A percentile compares a stretch with the other conserved stretches of the same genome.
phyloP scores from a whole-genome alignment of 1,140 invertebrate genomes.

The Microplitis mediator region DNA sequence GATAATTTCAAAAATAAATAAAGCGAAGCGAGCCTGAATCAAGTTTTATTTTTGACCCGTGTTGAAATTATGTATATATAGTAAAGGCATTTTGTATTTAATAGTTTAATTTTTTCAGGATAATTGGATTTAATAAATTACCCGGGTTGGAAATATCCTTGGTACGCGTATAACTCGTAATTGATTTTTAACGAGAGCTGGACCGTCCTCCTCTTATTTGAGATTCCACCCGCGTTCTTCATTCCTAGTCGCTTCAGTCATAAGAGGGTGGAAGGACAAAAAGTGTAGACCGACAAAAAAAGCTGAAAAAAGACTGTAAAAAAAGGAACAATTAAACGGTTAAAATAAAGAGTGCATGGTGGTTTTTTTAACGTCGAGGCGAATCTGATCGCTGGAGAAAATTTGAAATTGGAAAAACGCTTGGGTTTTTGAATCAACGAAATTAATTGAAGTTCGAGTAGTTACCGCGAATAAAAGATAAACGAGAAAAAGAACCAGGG shows the following conservation, averaged over 20 bases:
- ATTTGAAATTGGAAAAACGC: slow-evolving; percentile 51
- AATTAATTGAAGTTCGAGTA: slow-evolving; percentile 55
- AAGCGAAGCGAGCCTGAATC: too few relatives aligned
- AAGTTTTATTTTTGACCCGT: too few relatives aligned
- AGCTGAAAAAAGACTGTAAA: not conserved
- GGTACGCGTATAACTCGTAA: slow-evolving; percentile 26
- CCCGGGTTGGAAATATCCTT: not conserved
- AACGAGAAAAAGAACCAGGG: slow-evolving; percentile 5
- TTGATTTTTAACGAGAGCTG: slow-evolving; percentile 31
- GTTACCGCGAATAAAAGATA: slow-evolving; percentile 36
- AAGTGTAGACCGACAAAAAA: not conserved
- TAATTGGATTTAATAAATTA: not conserved
- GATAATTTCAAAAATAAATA: too few relatives aligned
- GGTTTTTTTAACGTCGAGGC: slow-evolving; percentile 32
- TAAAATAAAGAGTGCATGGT: not conserved
- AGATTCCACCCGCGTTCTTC: not conserved
- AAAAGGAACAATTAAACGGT: not conserved
- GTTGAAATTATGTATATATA: too few relatives aligned
- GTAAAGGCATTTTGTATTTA: not conserved
- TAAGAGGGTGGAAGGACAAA: not conserved
- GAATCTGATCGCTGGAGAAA: slow-evolving; percentile 41
- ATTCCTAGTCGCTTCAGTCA: not conserved
- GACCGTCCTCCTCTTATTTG: slow-evolving; percentile 16
- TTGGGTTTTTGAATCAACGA: slow-evolving; percentile 31
- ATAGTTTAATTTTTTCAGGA: not conserved